Base-by-base conservation (phyloP, 2,888 invertebrate genomes). In the Aleiodes alternator region DNA sequence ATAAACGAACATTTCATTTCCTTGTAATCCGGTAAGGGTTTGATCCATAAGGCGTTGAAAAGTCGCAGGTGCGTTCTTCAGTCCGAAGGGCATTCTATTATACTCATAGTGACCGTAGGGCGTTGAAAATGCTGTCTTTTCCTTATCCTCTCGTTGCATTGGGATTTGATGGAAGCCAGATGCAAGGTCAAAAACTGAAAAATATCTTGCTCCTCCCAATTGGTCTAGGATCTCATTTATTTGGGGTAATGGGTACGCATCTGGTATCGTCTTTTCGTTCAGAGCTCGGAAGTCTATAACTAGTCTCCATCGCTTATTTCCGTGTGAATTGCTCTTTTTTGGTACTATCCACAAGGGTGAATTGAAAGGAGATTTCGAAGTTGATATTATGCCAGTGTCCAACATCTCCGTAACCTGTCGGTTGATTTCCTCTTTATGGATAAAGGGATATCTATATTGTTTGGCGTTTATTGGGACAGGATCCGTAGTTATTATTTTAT, bases 41-140 rank as follows among this genome's bases (percentile, higher is more conserved):
- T 75, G 69, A 57, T 88, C 81, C 85, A 88, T 88, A 6, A 85
- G 34, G 0, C 84, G 69, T 51, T 85, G 84, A 74, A 87, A 88
- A 0, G 84, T 85, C 0, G 84, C 81, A 0, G 86, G 86, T 0
- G 85, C 84, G 43, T 85, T 85, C 66, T 81, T 81, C 1, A 87
- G 70, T 0, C 86, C 86, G 79, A 87, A 86, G 0, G 82, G 81
- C 83, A 85, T 83, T 7, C 80, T 50, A 2, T 56, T 71, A 61
- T 78, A 85, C 31, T 84, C 79, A 12, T 76, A 84, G 43, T 84
- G 83, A 0, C 80, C 81, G 4, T 78, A 61, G 1, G 77, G 75
- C 5, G 81, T 82, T 0, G 80, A 77, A 43, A 84, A 84, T 1
- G 83, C 81, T 0, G 80, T 83, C 66, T 83, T 81, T 16, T 77